Base-by-base conservation (phyloP, 2,113 vertebrate genomes). In the Brachyhypopomus occidentalis region DNA sequence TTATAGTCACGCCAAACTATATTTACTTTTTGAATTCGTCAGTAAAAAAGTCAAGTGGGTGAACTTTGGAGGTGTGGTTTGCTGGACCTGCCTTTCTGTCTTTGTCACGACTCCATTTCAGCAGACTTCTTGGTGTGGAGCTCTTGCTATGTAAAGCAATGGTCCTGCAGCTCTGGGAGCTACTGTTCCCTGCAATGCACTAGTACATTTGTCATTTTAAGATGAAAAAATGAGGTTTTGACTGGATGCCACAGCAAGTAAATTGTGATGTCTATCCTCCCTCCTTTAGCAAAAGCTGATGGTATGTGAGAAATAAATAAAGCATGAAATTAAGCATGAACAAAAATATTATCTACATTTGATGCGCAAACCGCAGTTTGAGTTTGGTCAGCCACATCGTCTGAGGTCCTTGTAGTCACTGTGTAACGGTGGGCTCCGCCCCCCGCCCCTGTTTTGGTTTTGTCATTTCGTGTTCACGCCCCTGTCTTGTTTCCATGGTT, bases 271-370 rank as follows among this genome's bases (percentile, higher is more conserved):
- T 85, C 58, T 82, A 58, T 71, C 71, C 72, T 77, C 25, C 20
- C 48, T 4, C 77, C 36, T 27, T 7, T 2, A 84, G 48, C 66
- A 59, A 34, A 45, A 72, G 84, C 75, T 82, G 81, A 89, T 85
- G 25, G 41, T 23, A 64, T 63, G 59, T 36, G 64, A 56, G 63
- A 62, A 70, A 60, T 62, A 72, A 75, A 75, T 48, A 67, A 83
- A 83, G 75, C 38, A 11, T 75, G 71, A 82, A 75, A 89, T 88
- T 14, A 86, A 85, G 77, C 77, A 88, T 79, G 60, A 84, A 80
- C 30, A 71, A 75, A 79, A 75, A 23, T 20, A 78, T 25, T 25
- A 85, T n/a, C 67, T 36, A 62, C 70, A 41, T 78, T 22, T n/a
- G 59, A 62, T 58, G 7, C 7, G 60, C 78, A 77, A 27, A 20